A percentile compares a stretch with the other conserved stretches of the same genome.
phyloP scores from a whole-genome alignment of 2,113 vertebrate species.

The Cephalopterus ornatus region DNA sequence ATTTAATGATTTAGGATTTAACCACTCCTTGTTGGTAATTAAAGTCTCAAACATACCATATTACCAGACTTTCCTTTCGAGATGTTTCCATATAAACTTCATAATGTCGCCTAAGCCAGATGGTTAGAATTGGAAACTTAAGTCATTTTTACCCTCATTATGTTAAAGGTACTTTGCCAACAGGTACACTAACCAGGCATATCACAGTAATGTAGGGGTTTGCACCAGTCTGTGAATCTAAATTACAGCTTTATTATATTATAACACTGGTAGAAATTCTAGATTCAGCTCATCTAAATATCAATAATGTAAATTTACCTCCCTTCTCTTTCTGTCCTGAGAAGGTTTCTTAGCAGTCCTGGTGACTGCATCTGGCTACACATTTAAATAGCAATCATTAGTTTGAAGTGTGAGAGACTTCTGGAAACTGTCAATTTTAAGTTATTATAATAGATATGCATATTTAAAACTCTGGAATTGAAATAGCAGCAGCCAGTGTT shows the following conservation, averaged over 20 bases:
- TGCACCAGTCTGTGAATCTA: neutral
- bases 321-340: neutral
- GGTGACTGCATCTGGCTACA: neutral
- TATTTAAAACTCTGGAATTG: neutral
- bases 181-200: neutral
- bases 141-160: neutral
- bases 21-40: neutral
- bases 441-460: neutral
- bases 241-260: neutral
- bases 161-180: neutral
- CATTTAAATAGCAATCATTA: neutral
- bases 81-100: neutral
- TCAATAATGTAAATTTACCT: neutral
- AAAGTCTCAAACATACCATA: neutral
- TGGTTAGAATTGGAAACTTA: neutral
- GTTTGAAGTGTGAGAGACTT: conserved; percentile 19
- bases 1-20: neutral
- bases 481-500: neutral
- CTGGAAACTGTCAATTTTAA: conserved; percentile 29
- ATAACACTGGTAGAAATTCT: neutral
- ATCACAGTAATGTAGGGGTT: neutral
- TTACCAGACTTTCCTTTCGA: neutral
- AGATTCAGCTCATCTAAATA: neutral
- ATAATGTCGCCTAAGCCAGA: neutral
- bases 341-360: neutral